Percentiles rank a stretch among this genome's conserved stretches.
Conservation (phyloP, 2,888 invertebrate genomes). For the Tyria jacobaeae region DNA sequence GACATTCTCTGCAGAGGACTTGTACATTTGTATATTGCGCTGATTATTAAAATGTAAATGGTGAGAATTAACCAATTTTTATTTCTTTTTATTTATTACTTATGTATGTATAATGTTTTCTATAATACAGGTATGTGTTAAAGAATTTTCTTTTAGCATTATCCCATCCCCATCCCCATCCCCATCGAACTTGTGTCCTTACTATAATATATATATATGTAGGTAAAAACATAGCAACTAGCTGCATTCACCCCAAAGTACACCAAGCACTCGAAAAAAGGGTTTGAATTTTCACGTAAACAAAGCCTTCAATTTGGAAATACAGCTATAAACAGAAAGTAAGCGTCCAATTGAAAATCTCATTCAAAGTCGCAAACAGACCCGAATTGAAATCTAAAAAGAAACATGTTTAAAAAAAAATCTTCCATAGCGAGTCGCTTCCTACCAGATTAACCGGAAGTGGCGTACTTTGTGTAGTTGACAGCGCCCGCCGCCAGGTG, state of each 20-base stretch:
- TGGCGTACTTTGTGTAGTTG: constrained; percentile 61
- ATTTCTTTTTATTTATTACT: no score
- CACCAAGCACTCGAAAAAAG: constrained; percentile 16
- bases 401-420: constrained; percentile 41
- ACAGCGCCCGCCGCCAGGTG: constrained; percentile 54
- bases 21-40: no score
- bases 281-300: constrained; percentile 14
- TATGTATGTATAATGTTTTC: no score
- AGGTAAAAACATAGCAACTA: constrained; percentile 1
- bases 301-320: constrained; percentile 22
- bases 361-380: constrained; percentile 31
- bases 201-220: not conserved
- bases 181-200: not conserved
- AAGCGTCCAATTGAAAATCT: constrained; percentile 20
- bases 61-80: no score
- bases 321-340: constrained; percentile 24
- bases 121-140: not conserved
- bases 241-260: constrained; percentile 4
- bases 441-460: constrained; percentile 53
- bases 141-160: not conserved
- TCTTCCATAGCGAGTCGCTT: constrained; percentile 37
- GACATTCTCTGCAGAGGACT: no score
- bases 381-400: constrained; percentile 31
- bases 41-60: no score
- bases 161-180: no score